Percentiles rank a stretch among this genome's conserved stretches.
Conservation (phyloP, 2,888 invertebrate genomes). For the Lasioglossum oenotherae region DNA sequence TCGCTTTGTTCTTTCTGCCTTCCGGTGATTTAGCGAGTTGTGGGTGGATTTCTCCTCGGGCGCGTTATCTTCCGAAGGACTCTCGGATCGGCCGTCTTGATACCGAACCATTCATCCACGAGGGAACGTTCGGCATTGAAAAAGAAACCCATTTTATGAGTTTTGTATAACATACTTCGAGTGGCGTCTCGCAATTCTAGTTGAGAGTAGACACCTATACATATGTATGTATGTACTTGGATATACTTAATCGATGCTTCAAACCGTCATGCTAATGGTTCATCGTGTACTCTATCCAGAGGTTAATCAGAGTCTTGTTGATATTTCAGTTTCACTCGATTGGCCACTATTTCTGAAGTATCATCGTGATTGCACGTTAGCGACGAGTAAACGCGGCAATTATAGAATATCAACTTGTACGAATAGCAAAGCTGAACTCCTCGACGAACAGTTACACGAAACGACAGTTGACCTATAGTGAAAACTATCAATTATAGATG, state of each 20-base stretch:
- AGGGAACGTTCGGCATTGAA: background rate
- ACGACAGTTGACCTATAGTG: background rate
- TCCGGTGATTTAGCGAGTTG: constrained; percentile 76
- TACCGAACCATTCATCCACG: background rate
- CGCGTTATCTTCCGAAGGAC: constrained; percentile 30
- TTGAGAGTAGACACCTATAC: background rate
- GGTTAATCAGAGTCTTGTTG: constrained; percentile 44
- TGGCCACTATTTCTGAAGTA: background rate
- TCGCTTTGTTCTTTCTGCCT: constrained; percentile 51
- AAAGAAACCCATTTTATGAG: background rate
- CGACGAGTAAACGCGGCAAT: background rate
- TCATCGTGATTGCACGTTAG: constrained; percentile 19
- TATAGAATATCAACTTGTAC: background rate
- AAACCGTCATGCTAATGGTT: background rate
- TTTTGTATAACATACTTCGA: background rate
- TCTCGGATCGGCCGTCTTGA: constrained; percentile 19
- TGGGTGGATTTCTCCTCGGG: constrained; percentile 75
- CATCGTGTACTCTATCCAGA: constrained; percentile 11
- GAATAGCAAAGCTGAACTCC: background rate
- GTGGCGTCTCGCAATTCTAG: background rate
- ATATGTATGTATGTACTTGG: background rate
- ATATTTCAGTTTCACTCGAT: constrained; percentile 32
- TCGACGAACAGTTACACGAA: background rate
- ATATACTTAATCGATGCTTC: background rate
- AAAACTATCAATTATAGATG: background rate